These are phyloP conservation scores for Remorina albescens DNA, from an alignment of 2,797 vertebrate genomes.

Conservation along the genomic window DNA sequence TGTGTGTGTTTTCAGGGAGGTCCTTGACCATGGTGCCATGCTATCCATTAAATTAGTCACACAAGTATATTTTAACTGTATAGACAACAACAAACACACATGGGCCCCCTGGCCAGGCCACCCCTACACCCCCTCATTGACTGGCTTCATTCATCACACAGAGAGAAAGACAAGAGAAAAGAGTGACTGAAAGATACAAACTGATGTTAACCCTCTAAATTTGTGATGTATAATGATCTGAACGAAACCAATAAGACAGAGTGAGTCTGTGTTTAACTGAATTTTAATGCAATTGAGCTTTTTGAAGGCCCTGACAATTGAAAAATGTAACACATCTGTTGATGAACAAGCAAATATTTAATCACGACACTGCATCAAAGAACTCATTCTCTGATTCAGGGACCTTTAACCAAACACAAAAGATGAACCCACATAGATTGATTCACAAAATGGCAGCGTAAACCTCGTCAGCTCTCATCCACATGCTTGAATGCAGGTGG, in stretches of 20 bases:
- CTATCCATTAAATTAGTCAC: conserved; percentile 71
- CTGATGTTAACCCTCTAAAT: background rate
- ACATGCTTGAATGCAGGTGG: conserved; percentile 33
- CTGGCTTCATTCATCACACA: conserved; percentile 49
- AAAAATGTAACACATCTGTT: conserved; percentile 3
- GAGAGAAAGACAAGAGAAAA: background rate
- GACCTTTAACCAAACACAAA: conserved; percentile 25
- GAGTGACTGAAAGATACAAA: background rate
- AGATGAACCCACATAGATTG: background rate
- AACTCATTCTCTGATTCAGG: conserved; percentile 18
- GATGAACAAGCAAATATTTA: conserved; percentile 20
- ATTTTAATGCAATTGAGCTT: background rate
- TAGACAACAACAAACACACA: conserved; percentile 44
- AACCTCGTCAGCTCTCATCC: conserved; percentile 2
- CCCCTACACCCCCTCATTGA: conserved; percentile 42
- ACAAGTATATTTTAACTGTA: conserved; percentile 47
- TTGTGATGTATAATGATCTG: conserved; percentile 1
- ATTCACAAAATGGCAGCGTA: conserved; percentile 15
- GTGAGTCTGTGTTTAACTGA: background rate
- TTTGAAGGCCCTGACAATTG: background rate
- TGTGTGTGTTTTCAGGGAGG: conserved; percentile 2
- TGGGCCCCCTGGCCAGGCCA: conserved; percentile 34
- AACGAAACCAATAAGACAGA: background rate
- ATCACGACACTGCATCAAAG: conserved; percentile 6
- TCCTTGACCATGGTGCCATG: conserved; percentile 69